Evolutionary conservation across 2,888 invertebrate genomes (phyloP).

Genomic region (Muscina levida): DNA sequence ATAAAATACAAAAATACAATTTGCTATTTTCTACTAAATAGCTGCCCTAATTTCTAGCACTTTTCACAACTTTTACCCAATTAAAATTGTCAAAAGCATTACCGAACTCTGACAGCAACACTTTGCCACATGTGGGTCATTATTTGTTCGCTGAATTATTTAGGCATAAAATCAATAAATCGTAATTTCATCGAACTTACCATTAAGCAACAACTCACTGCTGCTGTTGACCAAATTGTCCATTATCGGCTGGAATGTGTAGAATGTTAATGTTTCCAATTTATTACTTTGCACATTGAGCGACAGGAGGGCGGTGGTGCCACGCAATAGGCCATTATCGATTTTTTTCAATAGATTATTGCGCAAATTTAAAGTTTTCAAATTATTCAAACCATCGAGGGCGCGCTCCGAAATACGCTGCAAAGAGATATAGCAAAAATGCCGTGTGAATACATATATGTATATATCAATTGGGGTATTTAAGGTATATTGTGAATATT

Average conservation of each 20-base stretch:
- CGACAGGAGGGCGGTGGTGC: constrained; percentile 86
- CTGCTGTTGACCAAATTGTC: constrained; percentile 88
- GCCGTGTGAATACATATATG: constrained; percentile 32
- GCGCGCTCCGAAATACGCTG: constrained; percentile 88
- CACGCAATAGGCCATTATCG: constrained; percentile 86
- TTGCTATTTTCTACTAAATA: too few species aligned
- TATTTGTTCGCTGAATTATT: too few species aligned
- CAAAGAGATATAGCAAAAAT: constrained; percentile 49
- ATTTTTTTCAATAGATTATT: constrained; percentile 88
- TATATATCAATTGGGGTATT: constrained; percentile 40
- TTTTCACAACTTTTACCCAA: too few species aligned
- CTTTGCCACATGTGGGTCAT: too few species aligned
- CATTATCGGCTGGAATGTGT: constrained; percentile 87
- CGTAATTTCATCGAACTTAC: constrained; percentile 81
- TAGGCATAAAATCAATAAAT: too few species aligned
- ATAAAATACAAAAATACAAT: too few species aligned
- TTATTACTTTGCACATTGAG: constrained; percentile 89
- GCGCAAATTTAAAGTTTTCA: constrained; percentile 86
- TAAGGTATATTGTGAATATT: too few species aligned
- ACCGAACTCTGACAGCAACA: too few species aligned
- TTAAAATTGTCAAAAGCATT: too few species aligned
- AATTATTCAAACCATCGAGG: constrained; percentile 87
- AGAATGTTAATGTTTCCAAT: constrained; percentile 88
- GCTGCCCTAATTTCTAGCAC: too few species aligned
- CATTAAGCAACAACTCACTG: constrained; percentile 88